A percentile compares a stretch with the other conserved stretches of the same genome.
These are phyloP conservation scores for Teleogryllus oceanicus DNA, from an alignment of 2,888 invertebrate genomes.

Conservation along the genomic window DNA sequence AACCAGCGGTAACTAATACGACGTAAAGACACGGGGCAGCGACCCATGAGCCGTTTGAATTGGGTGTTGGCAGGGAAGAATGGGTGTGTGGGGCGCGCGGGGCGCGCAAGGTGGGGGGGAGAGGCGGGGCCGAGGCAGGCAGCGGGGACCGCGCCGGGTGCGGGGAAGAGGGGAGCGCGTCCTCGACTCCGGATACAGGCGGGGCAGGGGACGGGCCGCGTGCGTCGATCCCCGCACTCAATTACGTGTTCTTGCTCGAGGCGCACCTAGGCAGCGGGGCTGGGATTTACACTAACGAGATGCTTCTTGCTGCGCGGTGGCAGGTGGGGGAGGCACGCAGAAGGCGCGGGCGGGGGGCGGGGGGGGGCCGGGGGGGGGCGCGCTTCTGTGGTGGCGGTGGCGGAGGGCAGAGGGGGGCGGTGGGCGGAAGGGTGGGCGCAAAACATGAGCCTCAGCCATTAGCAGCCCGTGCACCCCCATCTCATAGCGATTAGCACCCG, in stretches of 20 bases:
- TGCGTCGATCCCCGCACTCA: not conserved
- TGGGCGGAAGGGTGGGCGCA: not conserved
- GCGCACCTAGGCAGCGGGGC: not conserved
- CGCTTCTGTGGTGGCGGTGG: not conserved
- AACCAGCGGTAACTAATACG: too few relatives aligned
- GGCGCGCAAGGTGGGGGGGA: too few relatives aligned
- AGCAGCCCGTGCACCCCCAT: conserved; percentile 18
- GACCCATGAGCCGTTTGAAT: too few relatives aligned
- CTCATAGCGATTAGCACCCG: conserved; percentile 18
- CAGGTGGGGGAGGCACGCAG: not conserved
- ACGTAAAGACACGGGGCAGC: too few relatives aligned
- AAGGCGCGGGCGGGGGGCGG: not conserved
- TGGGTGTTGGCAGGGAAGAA: too few relatives aligned
- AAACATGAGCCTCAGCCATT: conserved; percentile 18
- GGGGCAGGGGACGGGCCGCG: not conserved
- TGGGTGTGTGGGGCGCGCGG: too few relatives aligned
- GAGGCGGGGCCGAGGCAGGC: too few relatives aligned
- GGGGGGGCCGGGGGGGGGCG: not conserved
- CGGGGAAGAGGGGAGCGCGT: too few relatives aligned
- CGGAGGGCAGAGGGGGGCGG: not conserved
- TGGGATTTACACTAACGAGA: conserved; percentile 18
- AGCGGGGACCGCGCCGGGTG: too few relatives aligned
- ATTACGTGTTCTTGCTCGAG: not conserved
- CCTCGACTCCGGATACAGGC: too few relatives aligned
- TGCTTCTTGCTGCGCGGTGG: conserved; percentile 5